These are phyloP conservation scores for Drosophila mojavensis DNA, from an alignment of 1,140 invertebrate species.

Conservation along the genomic window DNA sequence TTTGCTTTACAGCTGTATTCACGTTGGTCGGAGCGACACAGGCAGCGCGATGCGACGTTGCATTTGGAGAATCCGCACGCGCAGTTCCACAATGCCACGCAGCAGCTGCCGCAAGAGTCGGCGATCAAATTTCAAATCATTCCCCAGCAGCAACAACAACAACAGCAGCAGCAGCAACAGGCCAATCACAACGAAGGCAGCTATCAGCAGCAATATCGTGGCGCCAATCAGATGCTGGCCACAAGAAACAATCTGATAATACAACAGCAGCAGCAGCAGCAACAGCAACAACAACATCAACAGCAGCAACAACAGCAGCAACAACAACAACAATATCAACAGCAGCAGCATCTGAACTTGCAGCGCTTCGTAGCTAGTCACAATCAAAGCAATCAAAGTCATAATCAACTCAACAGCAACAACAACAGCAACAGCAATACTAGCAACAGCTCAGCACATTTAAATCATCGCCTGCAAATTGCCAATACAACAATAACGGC, in stretches of 20 bases:
- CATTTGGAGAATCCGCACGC: conserved; percentile 61
- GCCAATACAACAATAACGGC: conserved; percentile 82
- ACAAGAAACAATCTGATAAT: conserved; percentile 76
- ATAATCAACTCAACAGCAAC: conserved; percentile 50
- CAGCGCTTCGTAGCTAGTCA: conserved; percentile 75
- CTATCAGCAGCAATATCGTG: conserved; percentile 77
- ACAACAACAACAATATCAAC: conserved; percentile 54
- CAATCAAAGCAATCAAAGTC: conserved; percentile 58
- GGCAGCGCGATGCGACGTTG: conserved; percentile 54
- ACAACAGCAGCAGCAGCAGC: conserved; percentile 70
- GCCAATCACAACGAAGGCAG: conserved; percentile 51
- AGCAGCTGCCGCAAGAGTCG: conserved; percentile 74
- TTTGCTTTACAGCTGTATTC: conserved; percentile 66
- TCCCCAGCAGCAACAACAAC: conserved; percentile 76
- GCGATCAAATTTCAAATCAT: conserved; percentile 84
- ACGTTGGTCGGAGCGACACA: conserved; percentile 76
- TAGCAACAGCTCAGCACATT: conserved; percentile 56
- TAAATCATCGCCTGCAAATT: conserved; percentile 80
- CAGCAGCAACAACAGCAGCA: conserved; percentile 53
- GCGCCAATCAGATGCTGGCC: conserved; percentile 70
- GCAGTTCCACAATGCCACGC: conserved; percentile 75
- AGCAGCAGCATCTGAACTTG: conserved; percentile 69
- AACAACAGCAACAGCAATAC: conserved; percentile 37
- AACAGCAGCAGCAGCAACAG: conserved; percentile 68
- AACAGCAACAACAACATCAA: conserved; percentile 68